Evolutionary conservation across 2,797 vertebrate species (phyloP), one percentile per base, ranked within the genome.

Genomic region (Pseudomugil gertrudae): DNA sequence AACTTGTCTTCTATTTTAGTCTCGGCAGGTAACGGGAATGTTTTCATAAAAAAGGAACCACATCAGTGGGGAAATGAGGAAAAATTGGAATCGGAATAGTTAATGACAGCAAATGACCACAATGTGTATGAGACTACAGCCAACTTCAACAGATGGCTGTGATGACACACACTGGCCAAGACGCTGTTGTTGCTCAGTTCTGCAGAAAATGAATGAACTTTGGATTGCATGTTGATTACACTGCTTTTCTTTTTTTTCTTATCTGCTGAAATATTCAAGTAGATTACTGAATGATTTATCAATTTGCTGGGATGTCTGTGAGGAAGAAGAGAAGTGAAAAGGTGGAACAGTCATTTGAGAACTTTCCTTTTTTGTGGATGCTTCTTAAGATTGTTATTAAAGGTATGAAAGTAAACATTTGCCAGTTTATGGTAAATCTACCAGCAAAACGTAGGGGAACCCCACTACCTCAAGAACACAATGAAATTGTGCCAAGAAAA

Each of bases 31-130:
- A 51, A 75, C 84, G 77, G 53, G 35, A 84, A 78, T 76, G 66
- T 45, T 29, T 60, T 66, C 63, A 60, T 72, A 54, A 71, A 72
- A 74, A 83, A 66, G 63, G 60, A 77, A 81, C 65, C 35, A 47
- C 85, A 75, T 84, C 67, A 66, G 66, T 24, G 0, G 57, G 73
- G 57, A 78, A 80, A 78, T 63, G 47, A 58, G 40, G 69, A 74
- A 55, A 81, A 78, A 74, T 66, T 70, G 21, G 74, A 84, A 79
- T 74, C 40, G 35, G 75, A 83, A 64, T 80, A 45, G 66, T 57
- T 76, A 77, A 82, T 81, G 84, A 83, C 74, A 78, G 76, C 52
- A 79, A 78, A 72, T 76, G 79, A 84, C 80, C 80, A 56, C 72
- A 63, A 40, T 48, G 66, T 40, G 64, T 33, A 57, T 53, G 40